A percentile compares a stretch with the other conserved stretches of the same genome.
Conservation (phyloP, 1,140 invertebrate genomes). For the Zophobas atratus region DNA sequence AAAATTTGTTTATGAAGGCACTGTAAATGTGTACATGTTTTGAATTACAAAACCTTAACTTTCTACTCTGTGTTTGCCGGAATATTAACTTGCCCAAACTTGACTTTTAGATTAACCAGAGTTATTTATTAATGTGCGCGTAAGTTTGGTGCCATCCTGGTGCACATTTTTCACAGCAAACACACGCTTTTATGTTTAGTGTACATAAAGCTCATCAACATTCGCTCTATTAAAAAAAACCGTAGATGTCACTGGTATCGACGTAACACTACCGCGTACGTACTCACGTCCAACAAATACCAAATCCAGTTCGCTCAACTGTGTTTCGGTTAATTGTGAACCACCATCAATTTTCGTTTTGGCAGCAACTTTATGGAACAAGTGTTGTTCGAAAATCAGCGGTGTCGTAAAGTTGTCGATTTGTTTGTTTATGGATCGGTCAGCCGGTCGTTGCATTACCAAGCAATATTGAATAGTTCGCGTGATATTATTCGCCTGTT, state of each 20-base stretch:
- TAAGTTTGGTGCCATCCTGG: background rate
- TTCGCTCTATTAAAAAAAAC: too few relatives aligned
- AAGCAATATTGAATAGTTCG: conserved; percentile 15
- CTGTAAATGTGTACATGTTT: background rate
- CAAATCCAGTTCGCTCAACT: too few relatives aligned
- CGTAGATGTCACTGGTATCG: background rate
- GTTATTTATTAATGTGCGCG: background rate
- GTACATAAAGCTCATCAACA: too few relatives aligned
- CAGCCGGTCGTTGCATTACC: conserved; percentile 8
- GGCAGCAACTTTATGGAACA: background rate
- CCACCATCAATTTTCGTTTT: too few relatives aligned
- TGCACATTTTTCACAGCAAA: background rate
- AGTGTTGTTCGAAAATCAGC: too few relatives aligned
- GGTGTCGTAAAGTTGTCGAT: conserved; percentile 17
- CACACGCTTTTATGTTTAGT: background rate
- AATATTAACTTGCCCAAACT: background rate
- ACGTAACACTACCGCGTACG: background rate
- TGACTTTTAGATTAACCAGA: conserved; percentile 8
- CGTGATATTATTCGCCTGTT: conserved; percentile 16
- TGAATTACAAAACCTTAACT: background rate
- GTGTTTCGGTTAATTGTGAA: too few relatives aligned
- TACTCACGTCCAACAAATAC: too few relatives aligned
- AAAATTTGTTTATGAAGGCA: background rate
- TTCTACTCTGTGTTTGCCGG: background rate
- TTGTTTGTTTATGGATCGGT: conserved; percentile 2